Percentiles rank a stretch among this genome's conserved stretches.
Conservation (phyloP, 1,140 invertebrate species). For the Drosophila takahashii region DNA sequence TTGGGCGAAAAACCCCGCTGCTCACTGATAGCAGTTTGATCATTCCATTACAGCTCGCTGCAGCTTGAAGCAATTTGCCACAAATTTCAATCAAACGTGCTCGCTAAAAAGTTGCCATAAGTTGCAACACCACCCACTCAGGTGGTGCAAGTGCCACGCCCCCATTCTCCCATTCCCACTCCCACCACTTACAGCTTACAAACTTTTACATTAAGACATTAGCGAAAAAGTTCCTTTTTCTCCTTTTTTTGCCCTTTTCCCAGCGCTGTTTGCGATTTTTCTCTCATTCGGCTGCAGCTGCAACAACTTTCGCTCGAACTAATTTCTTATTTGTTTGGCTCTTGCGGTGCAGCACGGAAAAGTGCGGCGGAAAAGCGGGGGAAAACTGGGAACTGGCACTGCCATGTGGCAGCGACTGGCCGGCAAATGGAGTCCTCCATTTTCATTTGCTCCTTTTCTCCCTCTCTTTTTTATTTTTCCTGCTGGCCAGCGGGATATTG, state of each 20-base stretch:
- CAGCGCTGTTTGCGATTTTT: constrained; percentile 62
- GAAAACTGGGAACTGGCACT: constrained; percentile 15
- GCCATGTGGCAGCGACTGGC: constrained; percentile 19
- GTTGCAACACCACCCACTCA: constrained; percentile 54
- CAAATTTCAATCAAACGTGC: constrained; percentile 83
- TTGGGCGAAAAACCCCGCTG: neutral
- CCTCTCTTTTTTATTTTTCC: neutral
- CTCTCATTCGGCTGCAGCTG: constrained; percentile 66
- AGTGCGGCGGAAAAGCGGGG: neutral
- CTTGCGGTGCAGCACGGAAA: constrained; percentile 46
- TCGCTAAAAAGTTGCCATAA: constrained; percentile 72
- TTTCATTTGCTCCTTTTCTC: constrained; percentile 59
- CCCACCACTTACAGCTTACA: constrained; percentile 62
- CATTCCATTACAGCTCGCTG: constrained; percentile 48
- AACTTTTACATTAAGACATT: constrained; percentile 84
- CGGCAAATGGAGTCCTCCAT: constrained; percentile 71
- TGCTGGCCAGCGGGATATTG: constrained; percentile 55
- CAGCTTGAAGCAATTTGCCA: constrained; percentile 69
- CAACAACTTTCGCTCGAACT: constrained; percentile 77
- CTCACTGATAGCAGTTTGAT: constrained; percentile 62
- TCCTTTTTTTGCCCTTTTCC: neutral
- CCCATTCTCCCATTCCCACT: neutral
- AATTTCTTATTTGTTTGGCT: constrained; percentile 81
- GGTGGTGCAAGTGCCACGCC: constrained; percentile 29
- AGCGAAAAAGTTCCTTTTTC: constrained; percentile 73